Conservation (phyloP, 2,113 vertebrate species). For the Speoplatyrhinus poulsoni region DNA sequence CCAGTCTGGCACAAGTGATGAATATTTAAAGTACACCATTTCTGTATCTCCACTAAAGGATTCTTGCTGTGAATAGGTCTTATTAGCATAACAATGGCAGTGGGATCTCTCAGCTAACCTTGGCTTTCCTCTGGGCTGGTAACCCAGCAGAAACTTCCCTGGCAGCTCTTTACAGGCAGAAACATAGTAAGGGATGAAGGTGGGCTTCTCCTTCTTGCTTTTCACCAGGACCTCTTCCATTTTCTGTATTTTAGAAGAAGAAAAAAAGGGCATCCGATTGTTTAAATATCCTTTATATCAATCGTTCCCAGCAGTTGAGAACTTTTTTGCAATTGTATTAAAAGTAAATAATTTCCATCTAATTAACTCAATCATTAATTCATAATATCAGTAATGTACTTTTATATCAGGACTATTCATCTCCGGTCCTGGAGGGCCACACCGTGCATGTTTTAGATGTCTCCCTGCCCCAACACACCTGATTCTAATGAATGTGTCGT, state of each 20-base stretch:
- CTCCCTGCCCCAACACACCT: too few species aligned
- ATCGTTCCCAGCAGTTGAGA: too few species aligned
- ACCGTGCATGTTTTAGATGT: too few species aligned
- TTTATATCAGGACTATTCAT: too few species aligned
- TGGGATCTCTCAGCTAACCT: constrained; percentile 67
- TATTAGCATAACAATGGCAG: constrained; percentile 38
- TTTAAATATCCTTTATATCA: neutral
- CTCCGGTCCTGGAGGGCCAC: too few species aligned
- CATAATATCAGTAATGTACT: too few species aligned
- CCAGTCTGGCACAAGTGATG: neutral
- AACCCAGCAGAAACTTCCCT: constrained; percentile 88
- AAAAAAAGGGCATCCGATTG: neutral
- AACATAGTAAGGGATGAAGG: constrained; percentile 88
- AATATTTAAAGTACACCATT: constrained; percentile 1
- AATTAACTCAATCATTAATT: too few species aligned
- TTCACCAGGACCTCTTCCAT: constrained; percentile 88
- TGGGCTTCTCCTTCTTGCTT: constrained; percentile 88
- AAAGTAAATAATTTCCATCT: too few species aligned
- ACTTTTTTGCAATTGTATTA: too few species aligned
- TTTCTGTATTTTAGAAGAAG: constrained; percentile 73
- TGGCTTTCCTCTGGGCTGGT: constrained; percentile 86
- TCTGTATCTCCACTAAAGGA: constrained; percentile 15
- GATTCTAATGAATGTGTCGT: too few species aligned
- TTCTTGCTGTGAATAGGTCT: constrained; percentile 14
- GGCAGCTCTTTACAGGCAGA: constrained; percentile 89